A percentile compares a stretch with the other conserved stretches of the same genome.
Evolutionary conservation across 2,113 vertebrate species (phyloP).

Genomic region (Dendrocopos noguchii): DNA sequence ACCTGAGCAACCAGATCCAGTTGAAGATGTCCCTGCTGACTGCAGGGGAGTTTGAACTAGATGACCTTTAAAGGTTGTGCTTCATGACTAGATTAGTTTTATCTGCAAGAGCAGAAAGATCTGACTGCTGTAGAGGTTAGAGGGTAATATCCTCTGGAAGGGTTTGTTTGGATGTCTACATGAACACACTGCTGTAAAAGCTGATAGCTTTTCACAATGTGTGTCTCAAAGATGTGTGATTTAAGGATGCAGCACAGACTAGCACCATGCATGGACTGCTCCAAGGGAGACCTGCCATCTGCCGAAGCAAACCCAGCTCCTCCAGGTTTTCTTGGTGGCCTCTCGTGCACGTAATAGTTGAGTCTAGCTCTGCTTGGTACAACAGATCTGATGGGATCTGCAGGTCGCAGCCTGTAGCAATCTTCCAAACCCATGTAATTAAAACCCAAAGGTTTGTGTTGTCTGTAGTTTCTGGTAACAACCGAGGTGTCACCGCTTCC

Average conservation of each 20-base stretch:
- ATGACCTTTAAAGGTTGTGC: neutral
- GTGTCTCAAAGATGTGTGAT: neutral
- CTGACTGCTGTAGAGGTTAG: neutral
- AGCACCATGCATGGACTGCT: neutral
- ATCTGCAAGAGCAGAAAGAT: neutral
- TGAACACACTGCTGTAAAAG: neutral
- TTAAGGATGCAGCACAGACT: neutral
- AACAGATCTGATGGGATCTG: neutral
- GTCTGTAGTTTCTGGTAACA: neutral
- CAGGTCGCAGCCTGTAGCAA: neutral
- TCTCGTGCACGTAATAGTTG: neutral
- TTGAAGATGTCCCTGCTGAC: neutral
- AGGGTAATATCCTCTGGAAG: neutral
- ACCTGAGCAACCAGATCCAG: neutral
- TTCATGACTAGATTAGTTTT: neutral
- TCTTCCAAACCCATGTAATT: neutral
- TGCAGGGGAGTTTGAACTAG: neutral
- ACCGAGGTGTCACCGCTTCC: neutral
- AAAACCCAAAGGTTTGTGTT: conserved; percentile 2
- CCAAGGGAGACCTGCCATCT: neutral
- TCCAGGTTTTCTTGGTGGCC: neutral
- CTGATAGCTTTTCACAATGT: neutral
- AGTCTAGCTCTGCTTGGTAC: neutral
- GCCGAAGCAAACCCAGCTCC: neutral
- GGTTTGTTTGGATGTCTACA: neutral